Evolutionary conservation across 2,113 vertebrate species (phyloP).

Genomic region (Pelobates fuscus): DNA sequence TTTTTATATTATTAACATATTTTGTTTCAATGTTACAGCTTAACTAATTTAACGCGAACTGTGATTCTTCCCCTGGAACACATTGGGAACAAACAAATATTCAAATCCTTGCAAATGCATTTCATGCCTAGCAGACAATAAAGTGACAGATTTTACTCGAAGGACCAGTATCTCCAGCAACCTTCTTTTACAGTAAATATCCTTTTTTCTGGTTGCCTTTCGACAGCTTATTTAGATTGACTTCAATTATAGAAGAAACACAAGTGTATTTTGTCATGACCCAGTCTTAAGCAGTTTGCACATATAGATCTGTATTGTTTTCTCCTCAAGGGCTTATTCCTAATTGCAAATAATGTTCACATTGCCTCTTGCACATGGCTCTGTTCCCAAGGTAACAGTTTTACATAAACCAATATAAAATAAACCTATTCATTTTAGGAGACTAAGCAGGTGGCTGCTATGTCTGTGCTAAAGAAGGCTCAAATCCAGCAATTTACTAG

Average conservation of each 20-base stretch:
- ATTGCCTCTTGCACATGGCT: slow-evolving; percentile 41
- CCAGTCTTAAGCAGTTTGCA: slow-evolving; percentile 18
- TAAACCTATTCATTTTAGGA: slow-evolving; percentile 42
- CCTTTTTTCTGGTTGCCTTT: slow-evolving; percentile 3
- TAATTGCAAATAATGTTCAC: slow-evolving; percentile 45
- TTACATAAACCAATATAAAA: slow-evolving; percentile 49
- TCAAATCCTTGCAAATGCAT: slow-evolving; percentile 3
- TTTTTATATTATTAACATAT: too few relatives aligned
- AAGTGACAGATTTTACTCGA: background rate
- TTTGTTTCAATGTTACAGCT: too few relatives aligned
- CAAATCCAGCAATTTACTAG: slow-evolving; percentile 45
- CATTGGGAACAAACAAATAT: background rate
- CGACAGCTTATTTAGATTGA: slow-evolving; percentile 24
- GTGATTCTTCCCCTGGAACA: too few relatives aligned
- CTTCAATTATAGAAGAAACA: slow-evolving; percentile 14
- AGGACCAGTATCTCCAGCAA: background rate
- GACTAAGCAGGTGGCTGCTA: slow-evolving; percentile 45
- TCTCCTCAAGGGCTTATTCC: slow-evolving; percentile 33
- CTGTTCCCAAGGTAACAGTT: slow-evolving; percentile 48
- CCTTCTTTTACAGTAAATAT: slow-evolving; percentile 3
- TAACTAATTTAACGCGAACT: too few relatives aligned
- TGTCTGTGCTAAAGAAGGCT: slow-evolving; percentile 36
- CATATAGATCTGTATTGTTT: slow-evolving; percentile 36
- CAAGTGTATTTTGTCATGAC: slow-evolving; percentile 27
- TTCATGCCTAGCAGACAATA: slow-evolving; percentile 8